A percentile compares a stretch with the other conserved stretches of the same genome.
These are phyloP conservation scores for Trypoxylus dichotomus DNA, from an alignment of 1,140 invertebrate species.

Conservation along the genomic window DNA sequence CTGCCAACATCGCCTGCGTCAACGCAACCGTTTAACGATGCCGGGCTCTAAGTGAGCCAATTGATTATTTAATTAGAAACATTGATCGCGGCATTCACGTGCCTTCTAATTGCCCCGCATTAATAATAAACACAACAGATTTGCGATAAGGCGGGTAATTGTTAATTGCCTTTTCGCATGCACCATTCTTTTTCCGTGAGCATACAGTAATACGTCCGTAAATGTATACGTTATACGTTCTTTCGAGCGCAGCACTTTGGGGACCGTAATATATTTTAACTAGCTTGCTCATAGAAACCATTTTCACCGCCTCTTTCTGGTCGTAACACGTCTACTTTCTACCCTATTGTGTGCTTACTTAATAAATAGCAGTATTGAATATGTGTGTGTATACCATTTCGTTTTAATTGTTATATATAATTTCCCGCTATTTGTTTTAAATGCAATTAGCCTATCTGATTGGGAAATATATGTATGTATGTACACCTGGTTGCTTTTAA, in stretches of 20 bases:
- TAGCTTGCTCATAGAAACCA: background rate
- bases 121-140: slow-evolving; percentile 54
- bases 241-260: background rate
- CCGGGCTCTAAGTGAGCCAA: slow-evolving; percentile 40
- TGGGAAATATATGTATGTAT: background rate
- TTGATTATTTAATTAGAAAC: slow-evolving; percentile 51
- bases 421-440: slow-evolving; percentile 8
- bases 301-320: background rate
- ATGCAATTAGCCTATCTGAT: slow-evolving; percentile 15
- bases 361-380: slow-evolving; percentile 9
- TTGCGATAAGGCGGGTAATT: slow-evolving; percentile 51
- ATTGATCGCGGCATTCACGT: slow-evolving; percentile 48
- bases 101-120: slow-evolving; percentile 52
- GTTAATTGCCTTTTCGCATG: slow-evolving; percentile 53
- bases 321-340: background rate
- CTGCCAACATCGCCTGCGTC: slow-evolving; percentile 11
- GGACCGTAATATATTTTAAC: slow-evolving; percentile 10
- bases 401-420: slow-evolving; percentile 26
- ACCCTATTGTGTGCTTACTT: background rate
- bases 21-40: slow-evolving; percentile 21
- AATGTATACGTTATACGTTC: background rate
- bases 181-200: slow-evolving; percentile 41
- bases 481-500: background rate
- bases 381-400: background rate
- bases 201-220: background rate